Conservation (phyloP, 2,888 invertebrate species). For the Tanypteryx hageni region DNA sequence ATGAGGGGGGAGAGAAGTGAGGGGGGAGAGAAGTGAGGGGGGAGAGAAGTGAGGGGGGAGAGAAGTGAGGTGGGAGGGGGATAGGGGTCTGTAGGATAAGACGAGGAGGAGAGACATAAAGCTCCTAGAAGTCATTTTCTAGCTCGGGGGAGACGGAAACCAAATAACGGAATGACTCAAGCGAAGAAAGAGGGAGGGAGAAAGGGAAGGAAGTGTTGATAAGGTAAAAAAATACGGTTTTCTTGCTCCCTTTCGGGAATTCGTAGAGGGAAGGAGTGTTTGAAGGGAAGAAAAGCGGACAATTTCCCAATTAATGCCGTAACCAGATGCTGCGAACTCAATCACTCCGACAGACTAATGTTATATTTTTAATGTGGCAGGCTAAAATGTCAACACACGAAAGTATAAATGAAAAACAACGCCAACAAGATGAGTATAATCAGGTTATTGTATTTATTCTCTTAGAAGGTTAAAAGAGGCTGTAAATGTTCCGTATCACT, state of each 20-base stretch:
- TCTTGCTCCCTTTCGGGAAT: not conserved
- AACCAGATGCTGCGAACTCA: not conserved
- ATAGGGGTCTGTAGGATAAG: no score
- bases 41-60: not conserved
- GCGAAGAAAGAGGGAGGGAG: not conserved
- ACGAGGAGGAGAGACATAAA: constrained; percentile 36
- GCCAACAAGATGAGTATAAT: no score
- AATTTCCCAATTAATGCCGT: not conserved
- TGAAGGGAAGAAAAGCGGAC: not conserved
- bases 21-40: not conserved
- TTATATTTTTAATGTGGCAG: not conserved
- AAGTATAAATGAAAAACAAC: no score
- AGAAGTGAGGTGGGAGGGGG: no score
- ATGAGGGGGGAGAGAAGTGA: not conserved
- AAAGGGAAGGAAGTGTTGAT: not conserved
- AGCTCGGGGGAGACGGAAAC: constrained; percentile 56
- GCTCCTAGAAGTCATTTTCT: constrained; percentile 59
- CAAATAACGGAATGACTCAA: constrained; percentile 59
- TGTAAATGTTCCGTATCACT: no score
- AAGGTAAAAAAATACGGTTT: not conserved
- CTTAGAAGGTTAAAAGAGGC: no score
- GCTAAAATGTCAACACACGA: not conserved
- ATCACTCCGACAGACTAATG: not conserved
- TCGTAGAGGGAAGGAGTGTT: not conserved
- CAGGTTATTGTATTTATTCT: no score